phyloP scores from a whole-genome alignment of 2,797 vertebrate species.

The Tangara arthus region DNA sequence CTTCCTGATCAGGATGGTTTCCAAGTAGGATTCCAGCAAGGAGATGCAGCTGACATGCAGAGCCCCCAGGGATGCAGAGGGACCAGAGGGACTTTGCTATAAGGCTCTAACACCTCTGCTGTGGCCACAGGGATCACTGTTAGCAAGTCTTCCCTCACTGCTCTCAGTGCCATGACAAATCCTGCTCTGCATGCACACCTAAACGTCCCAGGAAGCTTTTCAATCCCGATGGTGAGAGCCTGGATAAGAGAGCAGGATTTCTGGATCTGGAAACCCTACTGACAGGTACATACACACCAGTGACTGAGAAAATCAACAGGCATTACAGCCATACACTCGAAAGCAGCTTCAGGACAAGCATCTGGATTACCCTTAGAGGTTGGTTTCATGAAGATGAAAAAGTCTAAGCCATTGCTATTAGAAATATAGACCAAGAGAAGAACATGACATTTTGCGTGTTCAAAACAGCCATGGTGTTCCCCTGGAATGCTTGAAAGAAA shows the following conservation, averaged over 20 bases:
- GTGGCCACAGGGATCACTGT: not conserved
- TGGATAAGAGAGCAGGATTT: not conserved
- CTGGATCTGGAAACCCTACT: not conserved
- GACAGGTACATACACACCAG: not conserved
- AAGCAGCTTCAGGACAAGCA: not conserved
- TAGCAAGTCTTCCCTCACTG: not conserved
- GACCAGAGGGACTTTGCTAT: not conserved
- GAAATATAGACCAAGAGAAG: fast-evolving
- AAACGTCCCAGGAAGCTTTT: not conserved
- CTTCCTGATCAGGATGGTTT: not conserved
- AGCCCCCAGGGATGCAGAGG: not conserved
- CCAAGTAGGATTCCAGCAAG: fast-evolving
- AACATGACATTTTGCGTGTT: fast-evolving
- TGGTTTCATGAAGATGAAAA: not conserved
- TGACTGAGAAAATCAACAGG: not conserved
- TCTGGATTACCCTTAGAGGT: not conserved
- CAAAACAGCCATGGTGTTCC: not conserved
- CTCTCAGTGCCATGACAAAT: not conserved
- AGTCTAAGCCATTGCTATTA: not conserved
- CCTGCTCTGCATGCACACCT: not conserved
- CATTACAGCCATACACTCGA: not conserved
- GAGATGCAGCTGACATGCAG: not conserved
- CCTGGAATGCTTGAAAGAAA: not conserved
- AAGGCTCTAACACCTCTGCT: not conserved
- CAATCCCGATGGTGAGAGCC: not conserved